Percentiles rank a stretch among this genome's conserved stretches.
Conservation (phyloP, 2,888 invertebrate genomes). For the Catocala sponsa region DNA sequence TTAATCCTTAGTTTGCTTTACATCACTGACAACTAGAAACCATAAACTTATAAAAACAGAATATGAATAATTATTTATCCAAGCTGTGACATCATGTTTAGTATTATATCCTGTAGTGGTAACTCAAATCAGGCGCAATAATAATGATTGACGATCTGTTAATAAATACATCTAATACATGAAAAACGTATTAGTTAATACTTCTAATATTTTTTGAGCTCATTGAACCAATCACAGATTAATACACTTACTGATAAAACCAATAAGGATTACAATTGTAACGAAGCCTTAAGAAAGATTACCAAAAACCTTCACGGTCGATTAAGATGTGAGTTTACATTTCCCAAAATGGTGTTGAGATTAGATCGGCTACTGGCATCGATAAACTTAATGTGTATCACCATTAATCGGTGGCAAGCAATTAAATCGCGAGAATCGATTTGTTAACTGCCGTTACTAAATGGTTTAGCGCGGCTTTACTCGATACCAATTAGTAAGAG, state of each 20-base stretch:
- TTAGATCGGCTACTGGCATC: constrained; percentile 68
- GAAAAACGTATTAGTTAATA: too few relatives aligned
- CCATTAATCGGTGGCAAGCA: constrained; percentile 66
- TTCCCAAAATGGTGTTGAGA: constrained; percentile 62
- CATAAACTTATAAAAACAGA: too few relatives aligned
- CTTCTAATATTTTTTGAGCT: too few relatives aligned
- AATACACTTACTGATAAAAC: constrained; percentile 1
- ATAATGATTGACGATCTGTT: too few relatives aligned
- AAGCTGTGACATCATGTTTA: too few relatives aligned
- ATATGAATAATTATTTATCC: too few relatives aligned
- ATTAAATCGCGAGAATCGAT: constrained; percentile 80
- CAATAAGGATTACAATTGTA: constrained; percentile 11
- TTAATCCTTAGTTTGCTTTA: too few relatives aligned
- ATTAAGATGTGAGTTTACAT: constrained; percentile 45
- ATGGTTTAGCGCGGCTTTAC: constrained; percentile 59
- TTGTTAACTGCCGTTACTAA: constrained; percentile 76
- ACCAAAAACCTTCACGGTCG: constrained; percentile 41
- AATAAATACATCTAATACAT: too few relatives aligned
- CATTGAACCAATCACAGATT: neutral
- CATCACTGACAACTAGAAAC: too few relatives aligned
- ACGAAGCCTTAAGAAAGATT: constrained; percentile 5
- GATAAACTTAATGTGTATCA: constrained; percentile 61
- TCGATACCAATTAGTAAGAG: constrained; percentile 36
- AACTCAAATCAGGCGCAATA: too few relatives aligned
- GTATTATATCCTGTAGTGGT: too few relatives aligned